Percentiles rank a stretch among this genome's conserved stretches.
phyloP scores from a whole-genome alignment of 2,797 vertebrate species.

The Loriculus beryllinus region DNA sequence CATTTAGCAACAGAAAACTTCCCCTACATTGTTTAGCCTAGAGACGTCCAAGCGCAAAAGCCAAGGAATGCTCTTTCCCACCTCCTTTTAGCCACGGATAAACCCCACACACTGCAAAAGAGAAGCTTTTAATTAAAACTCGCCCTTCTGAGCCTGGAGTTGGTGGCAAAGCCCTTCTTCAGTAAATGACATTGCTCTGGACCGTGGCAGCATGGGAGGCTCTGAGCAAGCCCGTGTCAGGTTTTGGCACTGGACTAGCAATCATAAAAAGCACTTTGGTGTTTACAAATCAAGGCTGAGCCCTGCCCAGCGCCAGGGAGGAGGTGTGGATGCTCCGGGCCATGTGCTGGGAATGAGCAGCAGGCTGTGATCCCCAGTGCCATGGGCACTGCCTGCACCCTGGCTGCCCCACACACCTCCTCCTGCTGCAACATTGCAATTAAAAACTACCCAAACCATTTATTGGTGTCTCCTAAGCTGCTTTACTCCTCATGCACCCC shows the following conservation, averaged over 20 bases:
- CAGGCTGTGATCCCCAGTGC: background rate
- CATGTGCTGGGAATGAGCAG: background rate
- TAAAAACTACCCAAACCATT: background rate
- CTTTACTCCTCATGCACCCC: background rate
- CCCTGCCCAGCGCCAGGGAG: background rate
- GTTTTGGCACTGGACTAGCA: constrained; percentile 16
- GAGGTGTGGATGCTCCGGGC: background rate
- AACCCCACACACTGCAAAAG: background rate
- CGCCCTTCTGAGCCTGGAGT: constrained; percentile 13
- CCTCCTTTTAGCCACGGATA: background rate
- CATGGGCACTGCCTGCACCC: background rate
- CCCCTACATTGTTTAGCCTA: constrained; percentile 6
- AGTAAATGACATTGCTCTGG: background rate
- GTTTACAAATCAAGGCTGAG: constrained; percentile 20
- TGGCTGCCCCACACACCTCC: background rate
- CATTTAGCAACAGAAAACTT: constrained; percentile 37
- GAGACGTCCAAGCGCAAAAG: constrained; percentile 10
- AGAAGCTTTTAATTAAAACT: constrained; percentile 34
- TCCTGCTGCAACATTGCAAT: background rate
- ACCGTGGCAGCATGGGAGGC: background rate
- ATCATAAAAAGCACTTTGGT: constrained; percentile 23
- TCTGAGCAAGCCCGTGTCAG: background rate
- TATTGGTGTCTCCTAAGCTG: background rate
- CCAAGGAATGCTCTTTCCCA: background rate
- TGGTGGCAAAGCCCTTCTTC: background rate